Evolutionary conservation across 2,113 vertebrate genomes (phyloP), one percentile per base, ranked within the genome.

Genomic region (Eubucco bourcierii): DNA sequence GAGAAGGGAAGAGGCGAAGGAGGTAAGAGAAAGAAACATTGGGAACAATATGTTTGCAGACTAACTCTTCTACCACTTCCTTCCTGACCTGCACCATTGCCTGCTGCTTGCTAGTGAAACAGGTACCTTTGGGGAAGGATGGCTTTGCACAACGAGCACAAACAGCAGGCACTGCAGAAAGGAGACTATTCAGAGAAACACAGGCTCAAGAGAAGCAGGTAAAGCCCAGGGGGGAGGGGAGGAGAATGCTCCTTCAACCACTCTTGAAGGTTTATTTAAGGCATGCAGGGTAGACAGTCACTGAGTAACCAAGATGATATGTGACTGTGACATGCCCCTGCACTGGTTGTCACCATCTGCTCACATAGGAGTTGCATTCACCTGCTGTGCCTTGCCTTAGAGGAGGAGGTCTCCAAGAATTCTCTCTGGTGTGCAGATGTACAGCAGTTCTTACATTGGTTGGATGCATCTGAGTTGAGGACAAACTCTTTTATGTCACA

Each of bases 381-480:
- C 12, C 13, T 39, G 19, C 29, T 68, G 29, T 25, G 50, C n/a
- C 74, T 79, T 44, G 12, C 28, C 12, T 18, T 6, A 27, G 50
- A 66, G 74, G 16, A 14, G 14, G 41, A 71, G 31, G 46, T 74
- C 33, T 80, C 60, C 64, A 44, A n/a, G 47, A 29, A 46, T 1
- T 0, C 56, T 58, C 63, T 23, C 18, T 8, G 15, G 10, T 52
- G 50, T 27, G 25, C 24, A 46, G 44, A 20, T 18, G 14, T 39
- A 16, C 18, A 63, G 70, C 33, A 90, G 80, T 41, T 76, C 33
- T 75, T 63, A 33, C 17, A 12, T 2, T 0, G 0, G 12, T 52
- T n/a, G 55, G 41, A 67, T 0, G 0, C 4, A 6, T 27, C 23
- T 29, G 10, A 61, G 19, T 24, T 0, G 0, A 86, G 47, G 52